These are phyloP conservation scores for Diacarnus erythraeanus DNA, from an alignment of 37 sponge, comb jelly and placozoan species.

Conservation along the genomic window DNA sequence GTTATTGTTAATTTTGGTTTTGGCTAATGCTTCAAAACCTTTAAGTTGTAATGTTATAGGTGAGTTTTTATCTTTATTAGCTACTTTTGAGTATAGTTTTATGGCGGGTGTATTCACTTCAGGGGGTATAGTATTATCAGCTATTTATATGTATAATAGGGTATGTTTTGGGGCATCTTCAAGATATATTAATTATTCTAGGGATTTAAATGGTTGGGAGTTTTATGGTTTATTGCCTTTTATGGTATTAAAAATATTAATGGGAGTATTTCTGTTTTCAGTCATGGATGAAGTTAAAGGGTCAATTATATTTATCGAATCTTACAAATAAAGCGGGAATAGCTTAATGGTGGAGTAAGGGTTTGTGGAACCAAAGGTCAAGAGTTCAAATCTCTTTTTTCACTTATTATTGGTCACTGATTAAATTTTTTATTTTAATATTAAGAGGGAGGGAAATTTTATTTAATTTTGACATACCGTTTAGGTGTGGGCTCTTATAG, in stretches of 20 bases:
- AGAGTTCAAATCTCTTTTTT: conserved; percentile 81
- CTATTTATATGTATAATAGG: conserved; percentile 86
- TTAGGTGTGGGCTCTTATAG: conserved; percentile 51
- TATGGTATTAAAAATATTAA: conserved; percentile 49
- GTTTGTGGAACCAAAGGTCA: conserved; percentile 72
- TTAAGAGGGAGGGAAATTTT: conserved; percentile 33
- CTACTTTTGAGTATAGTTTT: conserved; percentile 78
- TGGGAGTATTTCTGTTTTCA: conserved; percentile 65
- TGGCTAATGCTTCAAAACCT: conserved; percentile 80
- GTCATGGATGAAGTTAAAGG: conserved; percentile 53
- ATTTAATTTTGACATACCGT: no score
- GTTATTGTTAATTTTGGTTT: conserved; percentile 60
- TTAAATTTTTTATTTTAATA: conserved; percentile 63
- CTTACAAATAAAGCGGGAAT: neutral
- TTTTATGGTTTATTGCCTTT: conserved; percentile 66
- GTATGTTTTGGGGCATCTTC: conserved; percentile 77
- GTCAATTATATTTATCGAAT: conserved; percentile 5
- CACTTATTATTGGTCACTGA: conserved; percentile 67
- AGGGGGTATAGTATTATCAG: conserved; percentile 69
- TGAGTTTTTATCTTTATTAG: conserved; percentile 79
- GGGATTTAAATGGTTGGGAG: conserved; percentile 80
- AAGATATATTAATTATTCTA: conserved; percentile 46
- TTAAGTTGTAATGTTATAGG: conserved; percentile 88
- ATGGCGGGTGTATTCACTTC: conserved; percentile 64
- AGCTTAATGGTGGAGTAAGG: conserved; percentile 48